Evolutionary conservation across 2,113 vertebrate genomes (phyloP), one percentile per base, ranked within the genome.

Genomic region (Hucho hucho): DNA sequence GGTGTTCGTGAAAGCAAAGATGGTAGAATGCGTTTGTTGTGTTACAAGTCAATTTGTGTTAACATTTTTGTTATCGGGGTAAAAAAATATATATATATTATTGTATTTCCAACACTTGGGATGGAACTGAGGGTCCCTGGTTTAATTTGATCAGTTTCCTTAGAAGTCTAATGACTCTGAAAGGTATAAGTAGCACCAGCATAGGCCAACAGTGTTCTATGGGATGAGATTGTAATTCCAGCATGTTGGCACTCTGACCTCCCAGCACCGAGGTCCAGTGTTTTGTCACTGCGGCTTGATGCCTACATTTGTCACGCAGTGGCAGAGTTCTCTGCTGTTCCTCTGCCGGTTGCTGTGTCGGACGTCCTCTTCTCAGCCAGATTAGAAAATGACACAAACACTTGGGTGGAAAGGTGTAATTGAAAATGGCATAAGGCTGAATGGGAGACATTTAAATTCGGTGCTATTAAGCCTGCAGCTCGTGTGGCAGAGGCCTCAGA

Each of bases 301-400:
- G 58, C 6, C 18, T 61, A 16, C 1, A 61, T 61, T n/a, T 61
- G 58, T n/a, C 20, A 59, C 58, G 20, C 58, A 2, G 18, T n/a
- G 58, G n/a, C 58, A 22, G 47, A 66, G 64, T 46, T 43, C 13
- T 65, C 6, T 75, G 59, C 58, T 61, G 79, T 86, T 80, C 78
- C 74, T 72, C 81, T 46, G 43, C 26, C n/a, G 20, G 29, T 69
- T 84, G 86, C 81, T 84, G 83, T 85, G 82, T 89, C 88, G 88
- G 87, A 91, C 81, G 86, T 75, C 81, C 63, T 80, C 84, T 85
- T 43, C 37, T 11, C 37, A 43, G 92, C 93, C 93, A 93, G 95
- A 96, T 93, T 93, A 96, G 95, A 97, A 98, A 98, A 99, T 98
- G 97, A 96, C 94, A 97, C 94, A 98, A 98, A 97, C 97, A 95